Percentiles rank a stretch among this genome's conserved stretches.
phyloP scores from a whole-genome alignment of 2,888 invertebrate species.

The Crocallis elinguaria region DNA sequence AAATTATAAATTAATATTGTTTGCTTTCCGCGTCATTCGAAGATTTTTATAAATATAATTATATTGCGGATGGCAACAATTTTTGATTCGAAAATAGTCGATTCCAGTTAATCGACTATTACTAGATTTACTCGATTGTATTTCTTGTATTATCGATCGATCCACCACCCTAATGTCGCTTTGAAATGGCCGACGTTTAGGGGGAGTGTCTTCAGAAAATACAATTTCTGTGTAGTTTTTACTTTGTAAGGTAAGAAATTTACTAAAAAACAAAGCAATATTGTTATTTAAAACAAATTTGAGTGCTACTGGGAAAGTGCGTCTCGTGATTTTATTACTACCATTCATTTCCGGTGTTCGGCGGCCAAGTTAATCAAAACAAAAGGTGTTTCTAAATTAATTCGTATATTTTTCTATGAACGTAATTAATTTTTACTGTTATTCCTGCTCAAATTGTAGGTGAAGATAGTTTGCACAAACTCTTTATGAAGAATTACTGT shows the following conservation, averaged over 20 bases:
- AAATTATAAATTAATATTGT: too few species aligned
- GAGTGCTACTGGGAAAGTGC: slow-evolving; percentile 1
- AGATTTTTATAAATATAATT: too few species aligned
- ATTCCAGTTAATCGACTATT: slow-evolving; percentile 22
- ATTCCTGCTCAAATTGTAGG: not conserved
- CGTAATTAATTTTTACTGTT: slow-evolving; percentile 17
- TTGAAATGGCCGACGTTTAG: slow-evolving; percentile 84
- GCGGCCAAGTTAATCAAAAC: slow-evolving; percentile 80
- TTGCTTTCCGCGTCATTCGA: too few species aligned
- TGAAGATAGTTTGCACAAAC: not conserved
- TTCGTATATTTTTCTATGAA: slow-evolving; percentile 46
- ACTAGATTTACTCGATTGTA: slow-evolving; percentile 24
- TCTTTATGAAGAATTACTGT: not conserved
- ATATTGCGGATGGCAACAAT: too few species aligned
- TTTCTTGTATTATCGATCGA: slow-evolving; percentile 5
- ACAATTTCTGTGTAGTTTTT: slow-evolving; percentile 64
- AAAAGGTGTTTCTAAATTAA: slow-evolving; percentile 65
- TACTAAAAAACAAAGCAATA: slow-evolving; percentile 29
- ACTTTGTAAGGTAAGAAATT: slow-evolving; percentile 61
- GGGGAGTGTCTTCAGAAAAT: slow-evolving; percentile 80
- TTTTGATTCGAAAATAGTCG: not conserved
- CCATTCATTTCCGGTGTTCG: slow-evolving; percentile 68
- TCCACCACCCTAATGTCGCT: slow-evolving; percentile 63
- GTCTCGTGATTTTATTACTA: slow-evolving; percentile 29
- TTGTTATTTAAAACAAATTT: slow-evolving; percentile 2